These are phyloP conservation scores for Pelobates fuscus DNA, from an alignment of 2,113 vertebrate species.

Conservation along the genomic window DNA sequence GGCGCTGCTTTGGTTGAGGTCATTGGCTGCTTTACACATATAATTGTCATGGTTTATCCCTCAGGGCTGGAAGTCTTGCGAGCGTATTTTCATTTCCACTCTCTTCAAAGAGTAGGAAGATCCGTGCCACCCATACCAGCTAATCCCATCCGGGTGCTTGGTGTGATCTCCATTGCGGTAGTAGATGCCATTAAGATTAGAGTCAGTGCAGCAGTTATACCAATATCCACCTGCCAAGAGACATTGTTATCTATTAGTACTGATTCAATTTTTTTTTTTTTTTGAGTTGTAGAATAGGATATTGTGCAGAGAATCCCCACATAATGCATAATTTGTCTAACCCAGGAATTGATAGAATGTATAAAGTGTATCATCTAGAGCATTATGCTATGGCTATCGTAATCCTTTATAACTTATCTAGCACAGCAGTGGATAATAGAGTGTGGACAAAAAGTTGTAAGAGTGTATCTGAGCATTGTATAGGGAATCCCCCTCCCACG, in stretches of 20 bases:
- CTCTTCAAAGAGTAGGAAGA: slow-evolving; percentile 89
- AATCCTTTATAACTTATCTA: no score
- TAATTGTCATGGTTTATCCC: background rate
- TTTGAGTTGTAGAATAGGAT: no score
- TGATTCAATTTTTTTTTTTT: no score
- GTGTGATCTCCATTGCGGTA: slow-evolving; percentile 85
- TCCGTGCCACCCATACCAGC: slow-evolving; percentile 95
- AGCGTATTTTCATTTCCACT: slow-evolving; percentile 95
- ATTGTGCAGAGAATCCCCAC: no score
- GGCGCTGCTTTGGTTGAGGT: background rate
- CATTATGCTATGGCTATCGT: no score
- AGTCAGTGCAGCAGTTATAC: slow-evolving; percentile 99
- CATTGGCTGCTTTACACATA: slow-evolving; percentile 8
- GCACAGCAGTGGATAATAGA: no score
- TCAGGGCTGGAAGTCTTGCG: slow-evolving; percentile 77
- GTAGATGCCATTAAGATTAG: slow-evolving; percentile 91
- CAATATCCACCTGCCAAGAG: slow-evolving; percentile 86
- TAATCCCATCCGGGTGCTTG: slow-evolving; percentile 86
- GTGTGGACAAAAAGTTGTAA: no score
- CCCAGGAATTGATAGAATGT: no score
- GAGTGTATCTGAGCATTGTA: no score
- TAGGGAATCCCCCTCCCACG: no score
- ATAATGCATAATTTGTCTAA: no score
- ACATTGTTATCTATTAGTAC: rapidly evolving
- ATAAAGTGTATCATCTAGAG: no score